Percentiles rank a stretch among this genome's conserved stretches.
phyloP scores from a whole-genome alignment of 2,888 invertebrate genomes.

The Gisinianus flammeolus region DNA sequence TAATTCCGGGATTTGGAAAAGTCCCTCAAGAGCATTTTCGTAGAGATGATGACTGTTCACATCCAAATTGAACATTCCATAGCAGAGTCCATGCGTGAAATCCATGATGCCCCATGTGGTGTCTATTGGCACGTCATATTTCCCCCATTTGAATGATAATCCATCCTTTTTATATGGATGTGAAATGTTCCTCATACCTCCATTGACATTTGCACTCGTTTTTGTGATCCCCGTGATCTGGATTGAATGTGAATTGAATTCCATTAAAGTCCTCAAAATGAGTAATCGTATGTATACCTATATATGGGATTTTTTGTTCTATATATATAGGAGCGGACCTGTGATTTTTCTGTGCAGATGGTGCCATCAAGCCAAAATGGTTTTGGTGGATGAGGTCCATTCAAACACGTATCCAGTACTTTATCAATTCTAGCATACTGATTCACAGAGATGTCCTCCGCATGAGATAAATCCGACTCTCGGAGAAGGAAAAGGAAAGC shows the following conservation, averaged over 20 bases:
- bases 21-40: constrained; percentile 45
- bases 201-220: neutral
- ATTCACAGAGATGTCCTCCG: constrained; percentile 44
- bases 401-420: constrained; percentile 44
- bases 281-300: neutral
- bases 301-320: too few relatives aligned
- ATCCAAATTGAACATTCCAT: constrained; percentile 46
- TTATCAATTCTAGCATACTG: constrained; percentile 41
- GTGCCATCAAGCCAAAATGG: constrained; percentile 40
- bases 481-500: constrained; percentile 49
- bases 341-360: constrained; percentile 39
- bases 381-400: constrained; percentile 24
- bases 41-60: constrained; percentile 54
- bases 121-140: constrained; percentile 49
- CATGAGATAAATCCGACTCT: constrained; percentile 41
- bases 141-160: constrained; percentile 44
- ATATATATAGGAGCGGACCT: too few relatives aligned
- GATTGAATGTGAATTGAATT: neutral
- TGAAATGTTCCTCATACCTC: neutral
- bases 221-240: neutral
- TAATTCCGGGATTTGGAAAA: constrained; percentile 42
- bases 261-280: neutral
- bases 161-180: constrained; percentile 22
- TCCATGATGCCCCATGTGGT: constrained; percentile 45
- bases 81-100: constrained; percentile 43